These are phyloP conservation scores for Atrichornis clamosus DNA, from an alignment of 2,113 vertebrate species.

Conservation along the genomic window DNA sequence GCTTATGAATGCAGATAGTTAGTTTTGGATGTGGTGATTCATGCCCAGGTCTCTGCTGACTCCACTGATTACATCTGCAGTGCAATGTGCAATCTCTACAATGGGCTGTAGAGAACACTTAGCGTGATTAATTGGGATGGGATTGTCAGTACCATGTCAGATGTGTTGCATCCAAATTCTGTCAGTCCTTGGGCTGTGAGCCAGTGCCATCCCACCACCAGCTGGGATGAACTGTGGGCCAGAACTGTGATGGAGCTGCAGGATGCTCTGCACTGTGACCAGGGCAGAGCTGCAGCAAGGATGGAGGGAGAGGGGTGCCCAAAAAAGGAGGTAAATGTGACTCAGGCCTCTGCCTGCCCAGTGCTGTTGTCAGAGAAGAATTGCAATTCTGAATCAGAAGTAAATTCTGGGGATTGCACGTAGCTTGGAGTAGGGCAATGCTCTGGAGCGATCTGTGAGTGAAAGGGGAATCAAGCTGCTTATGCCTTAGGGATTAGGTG, in stretches of 20 bases:
- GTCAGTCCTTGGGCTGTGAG: not conserved
- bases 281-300: not conserved
- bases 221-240: not conserved
- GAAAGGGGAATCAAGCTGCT: not conserved
- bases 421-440: not conserved
- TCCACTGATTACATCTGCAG: not conserved
- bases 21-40: not conserved
- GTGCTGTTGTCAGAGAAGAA: not conserved
- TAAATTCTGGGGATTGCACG: not conserved
- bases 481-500: not conserved
- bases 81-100: not conserved
- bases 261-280: not conserved
- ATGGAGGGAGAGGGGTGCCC: not conserved
- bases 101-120: not conserved
- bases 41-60: not conserved
- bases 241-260: not conserved
- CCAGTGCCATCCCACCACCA: not conserved
- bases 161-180: not conserved
- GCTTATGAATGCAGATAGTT: not conserved
- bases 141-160: not conserved
- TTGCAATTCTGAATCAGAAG: not conserved
- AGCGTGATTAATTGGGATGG: not conserved
- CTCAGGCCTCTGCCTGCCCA: not conserved
- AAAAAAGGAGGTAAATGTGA: constrained; percentile 1
- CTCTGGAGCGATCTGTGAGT: not conserved